phyloP scores from a whole-genome alignment of 2,113 vertebrate species.

The Falco punctatus region DNA sequence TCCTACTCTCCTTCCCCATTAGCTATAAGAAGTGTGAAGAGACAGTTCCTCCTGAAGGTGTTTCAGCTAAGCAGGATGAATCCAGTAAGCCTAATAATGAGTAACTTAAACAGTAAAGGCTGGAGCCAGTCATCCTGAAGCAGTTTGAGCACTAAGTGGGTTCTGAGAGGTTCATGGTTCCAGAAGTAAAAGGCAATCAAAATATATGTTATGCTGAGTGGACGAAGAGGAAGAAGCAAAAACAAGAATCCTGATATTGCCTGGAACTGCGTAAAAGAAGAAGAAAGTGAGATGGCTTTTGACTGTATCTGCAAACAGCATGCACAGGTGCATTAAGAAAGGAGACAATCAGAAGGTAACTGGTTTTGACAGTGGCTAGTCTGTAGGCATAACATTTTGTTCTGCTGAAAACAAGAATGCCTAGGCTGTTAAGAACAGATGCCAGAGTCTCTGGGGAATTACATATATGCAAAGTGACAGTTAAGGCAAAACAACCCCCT shows the following conservation, averaged over 20 bases:
- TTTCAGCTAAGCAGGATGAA: neutral
- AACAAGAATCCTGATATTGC: neutral
- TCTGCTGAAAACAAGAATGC: constrained; percentile 8
- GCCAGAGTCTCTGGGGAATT: constrained; percentile 18
- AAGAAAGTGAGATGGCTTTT: neutral
- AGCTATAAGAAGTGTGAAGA: neutral
- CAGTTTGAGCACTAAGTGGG: neutral
- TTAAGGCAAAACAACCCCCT: neutral
- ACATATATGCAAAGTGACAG: constrained; percentile 38
- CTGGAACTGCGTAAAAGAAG: neutral
- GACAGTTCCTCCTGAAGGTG: neutral
- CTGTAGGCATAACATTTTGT: constrained; percentile 9
- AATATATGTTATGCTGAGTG: neutral
- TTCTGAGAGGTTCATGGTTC: neutral
- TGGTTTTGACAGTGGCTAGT: constrained; percentile 35
- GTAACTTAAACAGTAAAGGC: neutral
- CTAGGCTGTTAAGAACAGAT: constrained; percentile 41
- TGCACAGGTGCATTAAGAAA: constrained; percentile 4
- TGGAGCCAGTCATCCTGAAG: neutral
- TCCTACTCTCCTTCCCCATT: neutral
- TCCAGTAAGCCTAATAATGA: neutral
- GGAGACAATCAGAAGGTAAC: constrained; percentile 3
- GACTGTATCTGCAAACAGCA: neutral
- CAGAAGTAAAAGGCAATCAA: constrained; percentile 1
- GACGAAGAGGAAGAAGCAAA: neutral